Conservation (phyloP, 2,888 invertebrate genomes). For the Blastobasis lacticolella region DNA sequence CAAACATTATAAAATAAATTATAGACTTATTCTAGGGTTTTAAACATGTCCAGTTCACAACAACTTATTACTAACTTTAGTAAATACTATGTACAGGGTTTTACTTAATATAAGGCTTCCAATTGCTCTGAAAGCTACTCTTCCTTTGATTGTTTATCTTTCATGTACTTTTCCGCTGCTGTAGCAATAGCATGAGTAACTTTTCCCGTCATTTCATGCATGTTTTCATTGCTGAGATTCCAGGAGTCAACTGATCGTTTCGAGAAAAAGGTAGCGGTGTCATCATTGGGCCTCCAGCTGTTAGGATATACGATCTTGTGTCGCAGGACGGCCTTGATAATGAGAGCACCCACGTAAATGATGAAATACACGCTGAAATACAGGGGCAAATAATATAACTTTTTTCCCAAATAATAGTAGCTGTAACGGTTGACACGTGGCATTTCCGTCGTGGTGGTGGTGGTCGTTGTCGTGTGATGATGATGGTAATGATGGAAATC, state of each 20-base stretch:
- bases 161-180: constrained; percentile 57
- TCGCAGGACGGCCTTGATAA: constrained; percentile 81
- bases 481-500: constrained; percentile 44
- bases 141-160: constrained; percentile 20
- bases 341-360: constrained; percentile 80
- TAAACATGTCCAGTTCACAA: constrained; percentile 68
- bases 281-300: constrained; percentile 61
- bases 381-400: constrained; percentile 82
- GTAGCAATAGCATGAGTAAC: constrained; percentile 57
- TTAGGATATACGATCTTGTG: constrained; percentile 81
- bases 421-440: constrained; percentile 78
- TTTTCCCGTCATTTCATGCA: constrained; percentile 61
- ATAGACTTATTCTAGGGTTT: constrained; percentile 9
- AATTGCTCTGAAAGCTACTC: background rate
- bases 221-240: constrained; percentile 61
- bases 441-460: constrained; percentile 65
- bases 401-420: constrained; percentile 83
- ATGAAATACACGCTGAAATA: constrained; percentile 84
- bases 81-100: constrained; percentile 9
- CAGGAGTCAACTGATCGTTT: constrained; percentile 59
- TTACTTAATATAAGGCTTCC: background rate
- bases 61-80: constrained; percentile 19
- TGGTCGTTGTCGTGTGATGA: constrained; percentile 48
- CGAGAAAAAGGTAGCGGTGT: constrained; percentile 54
- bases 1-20: constrained; percentile 1